Evolutionary conservation across 2,797 vertebrate genomes (phyloP).

Genomic region (Pogonophryne albipinna): DNA sequence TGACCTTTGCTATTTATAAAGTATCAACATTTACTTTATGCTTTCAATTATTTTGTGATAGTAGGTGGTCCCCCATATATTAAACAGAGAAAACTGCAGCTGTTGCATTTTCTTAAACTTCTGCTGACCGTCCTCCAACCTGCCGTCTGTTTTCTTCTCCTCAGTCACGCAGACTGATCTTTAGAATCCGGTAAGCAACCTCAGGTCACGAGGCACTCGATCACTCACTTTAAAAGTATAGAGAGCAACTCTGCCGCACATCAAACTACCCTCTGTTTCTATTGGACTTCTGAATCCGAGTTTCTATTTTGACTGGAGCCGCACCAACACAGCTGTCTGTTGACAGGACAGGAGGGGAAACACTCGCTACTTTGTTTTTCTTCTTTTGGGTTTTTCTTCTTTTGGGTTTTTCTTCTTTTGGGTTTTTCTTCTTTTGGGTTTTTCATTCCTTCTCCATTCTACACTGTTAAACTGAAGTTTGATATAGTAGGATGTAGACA

Average conservation of each 20-base stretch:
- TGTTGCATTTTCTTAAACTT: conserved; percentile 31
- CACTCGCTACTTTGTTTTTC: conserved; percentile 58
- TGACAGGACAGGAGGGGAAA: conserved; percentile 59
- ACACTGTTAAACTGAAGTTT: conserved; percentile 41
- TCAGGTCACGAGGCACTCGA: conserved; percentile 47
- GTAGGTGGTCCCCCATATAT: conserved; percentile 26
- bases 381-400: conserved; percentile 47
- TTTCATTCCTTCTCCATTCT: conserved; percentile 53
- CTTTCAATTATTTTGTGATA: neutral
- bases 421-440: conserved; percentile 47
- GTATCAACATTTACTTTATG: conserved; percentile 3
- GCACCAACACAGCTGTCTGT: conserved; percentile 73
- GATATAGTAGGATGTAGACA: conserved; percentile 13
- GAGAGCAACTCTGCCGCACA: conserved; percentile 46
- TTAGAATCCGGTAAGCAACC: conserved; percentile 42
- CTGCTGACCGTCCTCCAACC: conserved; percentile 18
- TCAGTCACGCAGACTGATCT: conserved; percentile 48
- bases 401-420: conserved; percentile 50
- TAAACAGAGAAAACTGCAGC: conserved; percentile 18
- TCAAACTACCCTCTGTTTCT: conserved; percentile 61
- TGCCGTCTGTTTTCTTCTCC: conserved; percentile 31
- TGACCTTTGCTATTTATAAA: neutral
- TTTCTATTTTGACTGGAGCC: conserved; percentile 68
- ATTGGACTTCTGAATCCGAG: conserved; percentile 50
- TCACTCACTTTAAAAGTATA: conserved; percentile 45